phyloP scores from a whole-genome alignment of 2,888 invertebrate species.

The Cataglyphis livida region DNA sequence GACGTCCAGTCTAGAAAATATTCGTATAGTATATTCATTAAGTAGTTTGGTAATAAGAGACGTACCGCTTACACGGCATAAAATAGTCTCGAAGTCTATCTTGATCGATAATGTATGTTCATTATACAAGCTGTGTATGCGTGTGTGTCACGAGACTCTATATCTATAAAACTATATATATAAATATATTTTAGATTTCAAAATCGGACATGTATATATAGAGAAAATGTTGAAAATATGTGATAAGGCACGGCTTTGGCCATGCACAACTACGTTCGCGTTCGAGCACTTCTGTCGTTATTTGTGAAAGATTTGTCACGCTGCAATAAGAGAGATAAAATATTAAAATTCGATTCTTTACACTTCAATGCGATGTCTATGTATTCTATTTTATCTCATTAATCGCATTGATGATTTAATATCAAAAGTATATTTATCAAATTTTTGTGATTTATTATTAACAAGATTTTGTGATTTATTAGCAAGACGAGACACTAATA shows the following conservation, averaged over 20 bases:
- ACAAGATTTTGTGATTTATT: background rate
- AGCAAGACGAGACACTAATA: conserved; percentile 39
- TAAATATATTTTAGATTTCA: conserved; percentile 69
- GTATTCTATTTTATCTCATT: background rate
- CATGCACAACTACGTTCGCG: conserved; percentile 82
- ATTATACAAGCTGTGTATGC: conserved; percentile 14
- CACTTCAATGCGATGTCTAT: background rate
- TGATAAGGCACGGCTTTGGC: conserved; percentile 84
- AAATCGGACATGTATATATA: conserved; percentile 75
- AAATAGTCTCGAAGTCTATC: conserved; percentile 19
- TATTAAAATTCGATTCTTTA: background rate
- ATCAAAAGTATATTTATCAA: background rate
- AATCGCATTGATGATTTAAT: background rate
- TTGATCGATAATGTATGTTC: conserved; percentile 1
- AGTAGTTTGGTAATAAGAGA: conserved; percentile 9
- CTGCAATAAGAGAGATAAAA: background rate
- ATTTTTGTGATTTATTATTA: background rate
- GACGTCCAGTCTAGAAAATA: conserved; percentile 74
- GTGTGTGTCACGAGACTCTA: conserved; percentile 14
- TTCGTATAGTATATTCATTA: conserved; percentile 49
- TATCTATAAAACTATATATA: conserved; percentile 25
- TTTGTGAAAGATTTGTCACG: conserved; percentile 72
- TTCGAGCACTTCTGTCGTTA: conserved; percentile 78
- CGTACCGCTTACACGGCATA: background rate
- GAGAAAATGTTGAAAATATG: conserved; percentile 77